Conservation (phyloP, 2,113 vertebrate genomes). For the Merops nubicus region DNA sequence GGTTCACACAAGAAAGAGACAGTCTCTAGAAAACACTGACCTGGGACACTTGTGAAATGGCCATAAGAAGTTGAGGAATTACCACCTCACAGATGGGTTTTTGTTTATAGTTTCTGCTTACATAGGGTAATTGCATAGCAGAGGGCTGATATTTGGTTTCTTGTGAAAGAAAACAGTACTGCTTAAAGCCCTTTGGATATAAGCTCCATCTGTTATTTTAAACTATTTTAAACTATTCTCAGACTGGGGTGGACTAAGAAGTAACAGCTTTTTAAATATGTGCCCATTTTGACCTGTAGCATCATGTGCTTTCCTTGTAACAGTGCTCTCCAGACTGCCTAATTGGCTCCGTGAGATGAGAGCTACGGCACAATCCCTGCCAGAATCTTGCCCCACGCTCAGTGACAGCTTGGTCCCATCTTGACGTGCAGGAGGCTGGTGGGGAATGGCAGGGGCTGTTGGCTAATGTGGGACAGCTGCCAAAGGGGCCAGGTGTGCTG, state of each 20-base stretch:
- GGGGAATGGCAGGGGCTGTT: not conserved
- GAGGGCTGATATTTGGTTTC: not conserved
- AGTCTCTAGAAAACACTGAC: not conserved
- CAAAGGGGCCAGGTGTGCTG: accelerated
- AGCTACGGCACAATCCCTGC: not conserved
- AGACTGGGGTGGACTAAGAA: not conserved
- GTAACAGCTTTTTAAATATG: not conserved
- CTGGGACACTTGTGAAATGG: not conserved
- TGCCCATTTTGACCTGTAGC: not conserved
- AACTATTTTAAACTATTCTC: not conserved
- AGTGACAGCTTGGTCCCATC: not conserved
- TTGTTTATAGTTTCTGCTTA: not conserved
- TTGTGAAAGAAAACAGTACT: not conserved
- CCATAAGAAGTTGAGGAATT: not conserved
- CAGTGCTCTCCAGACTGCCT: not conserved
- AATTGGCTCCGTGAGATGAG: not conserved
- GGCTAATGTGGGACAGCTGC: not conserved
- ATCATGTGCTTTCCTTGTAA: not conserved
- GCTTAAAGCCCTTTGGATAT: not conserved
- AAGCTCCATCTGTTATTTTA: not conserved
- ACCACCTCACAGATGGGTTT: accelerated
- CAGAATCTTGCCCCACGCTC: accelerated
- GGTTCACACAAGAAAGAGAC: not conserved
- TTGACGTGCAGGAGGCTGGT: not conserved
- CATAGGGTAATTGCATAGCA: not conserved